These are phyloP conservation scores for Parelbella ahira DNA, from an alignment of 2,888 invertebrate genomes.

Conservation along the genomic window DNA sequence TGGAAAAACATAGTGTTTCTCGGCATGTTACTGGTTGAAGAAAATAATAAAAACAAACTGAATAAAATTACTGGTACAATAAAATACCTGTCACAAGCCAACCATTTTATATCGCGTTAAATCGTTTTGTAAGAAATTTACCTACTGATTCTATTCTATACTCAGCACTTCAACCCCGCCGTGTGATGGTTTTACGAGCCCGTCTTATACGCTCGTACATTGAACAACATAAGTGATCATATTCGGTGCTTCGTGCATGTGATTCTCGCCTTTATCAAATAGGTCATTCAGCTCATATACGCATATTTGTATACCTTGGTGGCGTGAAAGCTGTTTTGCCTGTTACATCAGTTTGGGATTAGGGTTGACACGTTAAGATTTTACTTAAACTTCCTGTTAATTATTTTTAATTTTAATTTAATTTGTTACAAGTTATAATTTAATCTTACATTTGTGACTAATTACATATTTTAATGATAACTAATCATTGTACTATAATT, in stretches of 20 bases:
- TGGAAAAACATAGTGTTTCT: too few species aligned
- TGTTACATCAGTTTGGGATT: slow-evolving; percentile 1
- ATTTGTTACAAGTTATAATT: too few species aligned
- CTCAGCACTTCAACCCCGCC: neutral
- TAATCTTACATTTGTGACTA: too few species aligned
- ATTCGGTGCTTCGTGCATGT: slow-evolving; percentile 4
- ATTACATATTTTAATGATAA: too few species aligned
- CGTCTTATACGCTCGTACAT: slow-evolving; percentile 5
- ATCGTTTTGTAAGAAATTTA: neutral
- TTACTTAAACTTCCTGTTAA: neutral
- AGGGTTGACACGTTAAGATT: slow-evolving; percentile 8
- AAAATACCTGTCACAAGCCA: too few species aligned
- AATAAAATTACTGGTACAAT: too few species aligned
- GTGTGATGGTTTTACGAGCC: slow-evolving; percentile 11
- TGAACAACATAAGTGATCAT: slow-evolving; percentile 17
- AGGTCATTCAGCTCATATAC: slow-evolving; percentile 16
- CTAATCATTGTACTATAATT: too few species aligned
- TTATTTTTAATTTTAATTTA: too few species aligned
- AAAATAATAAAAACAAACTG: too few species aligned
- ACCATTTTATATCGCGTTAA: too few species aligned
- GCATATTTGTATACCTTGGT: slow-evolving; percentile 4
- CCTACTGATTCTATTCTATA: slow-evolving; percentile 5
- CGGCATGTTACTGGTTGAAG: too few species aligned
- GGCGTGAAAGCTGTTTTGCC: slow-evolving; percentile 17
- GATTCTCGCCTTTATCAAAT: slow-evolving; percentile 16